Base-by-base conservation (phyloP, 2,888 invertebrate genomes). In the Zonitis immaculata region DNA sequence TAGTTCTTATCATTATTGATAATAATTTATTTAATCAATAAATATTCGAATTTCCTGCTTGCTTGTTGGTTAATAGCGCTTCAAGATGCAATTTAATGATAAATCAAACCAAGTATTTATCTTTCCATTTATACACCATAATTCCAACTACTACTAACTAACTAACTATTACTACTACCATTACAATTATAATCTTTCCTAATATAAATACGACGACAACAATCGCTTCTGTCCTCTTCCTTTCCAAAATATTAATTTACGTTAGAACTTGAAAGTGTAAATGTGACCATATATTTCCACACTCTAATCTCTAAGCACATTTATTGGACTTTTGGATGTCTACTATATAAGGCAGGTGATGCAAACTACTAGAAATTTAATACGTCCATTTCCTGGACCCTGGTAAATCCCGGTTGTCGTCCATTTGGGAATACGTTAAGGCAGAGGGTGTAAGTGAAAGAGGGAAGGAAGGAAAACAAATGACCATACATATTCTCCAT, bases 331-430 rank as follows among this genome's bases (percentile, higher is more conserved):
- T 61, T 66, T 63, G 62, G 58, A 64, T 63, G 63, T 66, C 66
- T 64, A 65, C n/a, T n/a, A n/a, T n/a, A n/a, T n/a, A n/a, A 60
- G 66, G 66, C 70, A 69, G 69, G 69, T 70, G 68, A 69, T 68
- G 68, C 67, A 70, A 70, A 70, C 68, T 69, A 69, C 66, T 65
- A 63, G 68, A 66, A 68, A 69, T 70, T 70, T 70, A 69, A 70
- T 70, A 69, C 67, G 66, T 66, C 66, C 68, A 69, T 69, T 66
- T 66, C 66, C 65, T 63, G 64, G 63, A 54, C 60, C 49, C 2
- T n/a, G 32, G 63, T 64, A 68, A 68, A 70, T 66, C 66, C 66
- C 63, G 56, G 57, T 54, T 57, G 54, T 63, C 66, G n/a, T n/a
- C 65, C 64, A 53, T 35, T n/a, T n/a, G n/a, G n/a, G n/a, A n/a